Evolutionary conservation across 2,888 invertebrate species (phyloP).

Genomic region (Pyrrhia umbra): DNA sequence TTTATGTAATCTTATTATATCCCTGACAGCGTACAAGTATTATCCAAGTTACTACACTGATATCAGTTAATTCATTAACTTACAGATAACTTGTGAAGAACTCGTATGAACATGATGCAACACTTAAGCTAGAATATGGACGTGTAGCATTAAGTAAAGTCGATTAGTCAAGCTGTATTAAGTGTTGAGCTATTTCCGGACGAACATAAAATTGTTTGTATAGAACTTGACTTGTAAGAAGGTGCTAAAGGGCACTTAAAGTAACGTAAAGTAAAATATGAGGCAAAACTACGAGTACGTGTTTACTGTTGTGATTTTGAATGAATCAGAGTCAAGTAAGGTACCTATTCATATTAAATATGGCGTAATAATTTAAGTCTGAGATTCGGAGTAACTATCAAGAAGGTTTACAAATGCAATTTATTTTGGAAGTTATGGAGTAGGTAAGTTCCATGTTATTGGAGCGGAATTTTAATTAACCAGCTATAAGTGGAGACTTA

Average conservation of each 20-base stretch:
- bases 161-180: conserved; percentile 46
- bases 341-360: neutral
- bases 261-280: conserved; percentile 16
- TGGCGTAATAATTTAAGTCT: neutral
- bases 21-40: conserved; percentile 13
- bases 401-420: no score
- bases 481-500: no score
- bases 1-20: conserved; percentile 13
- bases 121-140: conserved; percentile 37
- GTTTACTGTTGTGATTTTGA: conserved; percentile 1
- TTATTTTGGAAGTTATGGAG: neutral
- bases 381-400: no score
- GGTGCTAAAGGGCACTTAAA: conserved; percentile 39
- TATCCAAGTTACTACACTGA: conserved; percentile 8
- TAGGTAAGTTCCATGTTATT: no score
- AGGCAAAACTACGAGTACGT: neutral
- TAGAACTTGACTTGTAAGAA: conserved; percentile 31
- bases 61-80: conserved; percentile 27
- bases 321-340: conserved; percentile 1
- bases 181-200: conserved; percentile 32
- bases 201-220: conserved; percentile 38
- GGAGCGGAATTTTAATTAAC: no score
- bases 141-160: conserved; percentile 41
- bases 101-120: conserved; percentile 20
- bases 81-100: conserved; percentile 23